phyloP scores from a whole-genome alignment of 2,113 vertebrate genomes.

The Megaceryle maxima region DNA sequence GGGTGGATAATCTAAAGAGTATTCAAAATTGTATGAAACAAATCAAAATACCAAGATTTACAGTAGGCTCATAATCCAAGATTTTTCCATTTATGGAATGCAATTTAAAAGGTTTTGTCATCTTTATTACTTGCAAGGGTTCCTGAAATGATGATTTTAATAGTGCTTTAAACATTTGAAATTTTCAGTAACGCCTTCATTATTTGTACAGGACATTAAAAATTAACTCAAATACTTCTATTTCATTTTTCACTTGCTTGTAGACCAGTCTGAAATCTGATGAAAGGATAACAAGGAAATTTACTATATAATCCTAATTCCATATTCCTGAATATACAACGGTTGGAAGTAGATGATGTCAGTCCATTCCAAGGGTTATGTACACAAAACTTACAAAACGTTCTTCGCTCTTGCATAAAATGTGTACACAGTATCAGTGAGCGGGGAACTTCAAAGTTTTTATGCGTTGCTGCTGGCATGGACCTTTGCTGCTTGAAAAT shows the following conservation, averaged over 20 bases:
- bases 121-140: constrained; percentile 67
- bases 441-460: constrained; percentile 63
- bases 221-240: constrained; percentile 58
- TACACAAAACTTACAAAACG: constrained; percentile 78
- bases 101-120: constrained; percentile 58
- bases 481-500: constrained; percentile 68
- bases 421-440: constrained; percentile 68
- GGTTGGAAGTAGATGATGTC: constrained; percentile 61
- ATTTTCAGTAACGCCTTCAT: constrained; percentile 70
- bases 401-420: constrained; percentile 77
- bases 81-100: constrained; percentile 56
- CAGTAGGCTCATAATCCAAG: constrained; percentile 69
- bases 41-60: constrained; percentile 70
- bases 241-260: constrained; percentile 56
- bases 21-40: constrained; percentile 69
- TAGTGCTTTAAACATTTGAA: constrained; percentile 60
- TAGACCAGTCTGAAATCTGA: constrained; percentile 65
- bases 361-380: constrained; percentile 76
- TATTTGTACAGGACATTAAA: constrained; percentile 67
- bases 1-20: constrained; percentile 46
- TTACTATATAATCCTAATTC: constrained; percentile 69
- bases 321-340: constrained; percentile 75
- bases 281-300: constrained; percentile 70
- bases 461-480: constrained; percentile 57
- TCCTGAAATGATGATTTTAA: constrained; percentile 70